phyloP scores from a whole-genome alignment of 2,113 vertebrate genomes.

The Apeltes quadracus region DNA sequence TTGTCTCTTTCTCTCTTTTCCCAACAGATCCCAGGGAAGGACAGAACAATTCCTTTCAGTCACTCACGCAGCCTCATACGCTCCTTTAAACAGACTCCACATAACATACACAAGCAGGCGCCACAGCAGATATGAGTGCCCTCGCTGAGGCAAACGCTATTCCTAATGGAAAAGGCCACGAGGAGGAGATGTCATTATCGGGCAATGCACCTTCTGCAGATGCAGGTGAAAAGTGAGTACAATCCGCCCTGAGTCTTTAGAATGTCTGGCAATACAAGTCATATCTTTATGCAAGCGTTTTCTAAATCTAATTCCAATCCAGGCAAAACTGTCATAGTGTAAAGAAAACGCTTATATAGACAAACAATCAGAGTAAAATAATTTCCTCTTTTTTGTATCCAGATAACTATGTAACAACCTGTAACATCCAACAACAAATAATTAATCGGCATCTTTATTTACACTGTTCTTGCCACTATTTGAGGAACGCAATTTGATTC shows the following conservation, averaged over 20 bases:
- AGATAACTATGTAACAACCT: background rate
- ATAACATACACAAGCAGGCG: slow-evolving; percentile 1
- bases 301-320: background rate
- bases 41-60: background rate
- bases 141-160: slow-evolving; percentile 74
- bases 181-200: slow-evolving; percentile 68
- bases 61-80: background rate
- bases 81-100: slow-evolving; percentile 13
- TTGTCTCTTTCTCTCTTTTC: slow-evolving; percentile 4
- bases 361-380: background rate
- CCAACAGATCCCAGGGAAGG: slow-evolving; percentile 49
- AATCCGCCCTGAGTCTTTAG: background rate
- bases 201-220: slow-evolving; percentile 69
- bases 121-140: slow-evolving; percentile 64
- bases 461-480: background rate
- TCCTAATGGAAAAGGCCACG: slow-evolving; percentile 82
- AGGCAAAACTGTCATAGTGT: background rate
- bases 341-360: background rate
- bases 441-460: background rate
- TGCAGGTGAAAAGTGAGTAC: slow-evolving; percentile 76
- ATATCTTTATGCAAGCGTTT: background rate
- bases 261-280: background rate
- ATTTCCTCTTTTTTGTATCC: background rate
- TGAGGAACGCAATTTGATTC: background rate
- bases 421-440: background rate